Conservation (phyloP, 2,113 vertebrate genomes). For the Formicarius rufipectus region DNA sequence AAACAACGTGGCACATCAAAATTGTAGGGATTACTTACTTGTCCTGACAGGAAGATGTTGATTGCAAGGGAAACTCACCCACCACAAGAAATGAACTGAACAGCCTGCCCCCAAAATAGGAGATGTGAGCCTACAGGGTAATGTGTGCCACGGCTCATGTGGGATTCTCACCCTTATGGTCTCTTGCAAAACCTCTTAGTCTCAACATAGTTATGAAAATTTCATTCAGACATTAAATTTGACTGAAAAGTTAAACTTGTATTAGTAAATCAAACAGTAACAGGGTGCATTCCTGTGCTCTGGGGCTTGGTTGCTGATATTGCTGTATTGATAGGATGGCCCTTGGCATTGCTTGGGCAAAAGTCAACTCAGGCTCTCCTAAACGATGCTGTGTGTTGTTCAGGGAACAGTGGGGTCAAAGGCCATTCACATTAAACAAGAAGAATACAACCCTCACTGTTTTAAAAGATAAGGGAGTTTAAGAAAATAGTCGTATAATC, state of each 20-base stretch:
- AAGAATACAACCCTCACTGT: not conserved
- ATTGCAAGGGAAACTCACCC: not conserved
- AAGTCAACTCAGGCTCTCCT: not conserved
- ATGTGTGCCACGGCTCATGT: rapidly evolving
- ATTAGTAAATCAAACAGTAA: not conserved
- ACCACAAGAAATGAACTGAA: not conserved
- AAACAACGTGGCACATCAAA: not conserved
- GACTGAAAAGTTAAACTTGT: not conserved
- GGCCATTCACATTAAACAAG: not conserved
- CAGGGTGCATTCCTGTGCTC: not conserved
- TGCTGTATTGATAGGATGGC: not conserved
- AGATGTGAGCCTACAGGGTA: not conserved
- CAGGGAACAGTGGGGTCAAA: not conserved
- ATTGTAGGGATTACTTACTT: not conserved
- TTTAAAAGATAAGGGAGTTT: not conserved
- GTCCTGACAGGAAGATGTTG: not conserved
- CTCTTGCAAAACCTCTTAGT: not conserved
- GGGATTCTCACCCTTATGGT: not conserved
- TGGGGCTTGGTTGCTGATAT: not conserved
- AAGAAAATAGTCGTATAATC: not conserved
- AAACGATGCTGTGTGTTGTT: not conserved
- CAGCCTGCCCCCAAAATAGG: not conserved
- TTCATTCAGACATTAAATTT: not conserved
- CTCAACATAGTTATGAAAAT: not conserved
- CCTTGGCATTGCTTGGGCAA: not conserved